A percentile compares a stretch with the other conserved stretches of the same genome.
These are phyloP conservation scores for Onychomys arenicola DNA, from an alignment of 2,797 vertebrate species.

Conservation along the genomic window DNA sequence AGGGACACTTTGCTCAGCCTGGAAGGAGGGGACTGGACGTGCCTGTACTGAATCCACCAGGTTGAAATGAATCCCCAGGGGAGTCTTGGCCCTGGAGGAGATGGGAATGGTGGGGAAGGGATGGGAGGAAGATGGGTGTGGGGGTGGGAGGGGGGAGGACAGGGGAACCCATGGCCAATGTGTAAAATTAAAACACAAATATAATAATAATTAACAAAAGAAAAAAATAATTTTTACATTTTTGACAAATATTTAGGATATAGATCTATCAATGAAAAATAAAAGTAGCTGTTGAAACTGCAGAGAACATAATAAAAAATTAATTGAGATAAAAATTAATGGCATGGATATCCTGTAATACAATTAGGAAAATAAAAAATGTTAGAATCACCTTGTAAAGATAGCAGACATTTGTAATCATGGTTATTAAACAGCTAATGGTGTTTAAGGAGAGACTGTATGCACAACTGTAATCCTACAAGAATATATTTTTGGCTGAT, in stretches of 20 bases:
- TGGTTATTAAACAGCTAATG: neutral
- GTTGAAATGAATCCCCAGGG: too few relatives aligned
- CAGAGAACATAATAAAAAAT: neutral
- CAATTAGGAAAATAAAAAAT: neutral
- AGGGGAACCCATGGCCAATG: too few relatives aligned
- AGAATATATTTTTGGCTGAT: neutral
- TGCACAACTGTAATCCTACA: neutral
- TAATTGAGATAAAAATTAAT: conserved; percentile 3
- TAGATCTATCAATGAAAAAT: neutral
- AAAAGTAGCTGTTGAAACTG: neutral
- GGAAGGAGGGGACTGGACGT: too few relatives aligned
- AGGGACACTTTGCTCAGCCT: too few relatives aligned
- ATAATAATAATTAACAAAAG: too few relatives aligned
- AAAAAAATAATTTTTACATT: neutral
- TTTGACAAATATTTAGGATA: neutral
- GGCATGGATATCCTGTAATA: neutral
- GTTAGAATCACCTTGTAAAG: neutral
- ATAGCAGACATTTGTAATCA: neutral
- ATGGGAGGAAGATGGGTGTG: too few relatives aligned
- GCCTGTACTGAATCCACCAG: too few relatives aligned
- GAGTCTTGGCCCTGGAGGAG: too few relatives aligned
- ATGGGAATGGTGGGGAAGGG: too few relatives aligned
- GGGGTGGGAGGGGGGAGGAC: too few relatives aligned
- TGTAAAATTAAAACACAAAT: too few relatives aligned
- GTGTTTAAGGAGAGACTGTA: neutral